Percentiles rank a stretch among this genome's conserved stretches.
Conservation (phyloP, 2,888 invertebrate species). For the Aelia acuminata region DNA sequence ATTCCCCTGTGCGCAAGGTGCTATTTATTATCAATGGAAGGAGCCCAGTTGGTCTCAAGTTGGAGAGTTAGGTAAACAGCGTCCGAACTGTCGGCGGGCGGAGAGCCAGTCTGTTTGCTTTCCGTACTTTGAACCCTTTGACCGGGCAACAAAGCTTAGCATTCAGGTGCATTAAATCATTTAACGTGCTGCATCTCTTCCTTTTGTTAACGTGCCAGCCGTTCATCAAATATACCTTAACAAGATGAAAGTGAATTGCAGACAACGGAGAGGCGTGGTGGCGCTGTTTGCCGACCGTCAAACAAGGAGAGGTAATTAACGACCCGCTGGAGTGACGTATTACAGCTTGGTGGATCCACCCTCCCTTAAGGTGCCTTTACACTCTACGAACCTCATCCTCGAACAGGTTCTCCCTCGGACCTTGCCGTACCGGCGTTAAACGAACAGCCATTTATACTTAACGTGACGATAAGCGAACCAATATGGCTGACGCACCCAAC, state of each 20-base stretch:
- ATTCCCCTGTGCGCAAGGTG: background rate
- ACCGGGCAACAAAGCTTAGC: background rate
- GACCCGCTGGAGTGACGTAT: background rate
- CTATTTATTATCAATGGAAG: background rate
- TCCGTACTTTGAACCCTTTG: background rate
- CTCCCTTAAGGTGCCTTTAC: no score
- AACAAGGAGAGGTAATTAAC: background rate
- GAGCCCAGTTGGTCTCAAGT: background rate
- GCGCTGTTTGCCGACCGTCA: conserved; percentile 12
- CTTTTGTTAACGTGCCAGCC: background rate
- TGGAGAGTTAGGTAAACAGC: background rate
- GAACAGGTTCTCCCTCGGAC: no score
- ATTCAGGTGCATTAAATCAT: background rate
- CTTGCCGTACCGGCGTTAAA: no score
- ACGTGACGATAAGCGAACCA: no score
- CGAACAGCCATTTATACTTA: no score
- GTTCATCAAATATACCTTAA: no score
- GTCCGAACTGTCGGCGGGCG: background rate
- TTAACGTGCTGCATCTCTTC: background rate
- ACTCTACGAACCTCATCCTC: no score
- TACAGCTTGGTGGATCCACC: background rate
- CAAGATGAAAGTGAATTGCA: no score
- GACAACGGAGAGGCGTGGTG: background rate
- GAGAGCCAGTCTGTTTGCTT: background rate
- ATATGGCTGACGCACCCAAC: no score